phyloP scores from a whole-genome alignment of 2,113 vertebrate species.

The Rousettus leschenaultii region DNA sequence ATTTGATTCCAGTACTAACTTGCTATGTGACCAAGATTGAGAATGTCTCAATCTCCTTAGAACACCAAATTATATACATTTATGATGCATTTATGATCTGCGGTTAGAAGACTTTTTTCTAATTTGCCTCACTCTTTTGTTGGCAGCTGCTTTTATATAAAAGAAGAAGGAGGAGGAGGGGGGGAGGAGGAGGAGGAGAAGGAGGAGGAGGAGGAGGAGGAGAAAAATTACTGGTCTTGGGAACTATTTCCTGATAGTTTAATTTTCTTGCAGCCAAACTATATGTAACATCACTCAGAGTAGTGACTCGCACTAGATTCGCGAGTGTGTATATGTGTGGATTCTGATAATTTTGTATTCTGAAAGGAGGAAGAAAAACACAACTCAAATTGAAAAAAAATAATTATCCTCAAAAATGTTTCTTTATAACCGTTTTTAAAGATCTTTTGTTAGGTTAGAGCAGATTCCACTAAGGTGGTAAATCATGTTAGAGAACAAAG shows the following conservation, averaged over 20 bases:
- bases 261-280: constrained; percentile 73
- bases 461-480: not conserved
- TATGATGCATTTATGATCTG: not conserved
- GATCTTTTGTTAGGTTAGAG: not conserved
- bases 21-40: not conserved
- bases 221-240: constrained; percentile 12
- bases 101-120: constrained; percentile 24
- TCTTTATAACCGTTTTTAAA: constrained; percentile 46
- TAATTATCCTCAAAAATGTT: constrained; percentile 49
- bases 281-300: constrained; percentile 56
- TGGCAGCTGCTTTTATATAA: constrained; percentile 47
- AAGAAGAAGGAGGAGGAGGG: not conserved
- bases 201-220: no score
- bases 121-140: constrained; percentile 49
- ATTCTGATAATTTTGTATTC: constrained; percentile 69
- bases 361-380: constrained; percentile 59
- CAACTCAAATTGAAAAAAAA: constrained; percentile 56
- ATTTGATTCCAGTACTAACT: not conserved
- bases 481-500: not conserved
- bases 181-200: no score
- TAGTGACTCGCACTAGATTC: constrained; percentile 66
- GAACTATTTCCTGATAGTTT: constrained; percentile 56
- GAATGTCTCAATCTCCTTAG: not conserved
- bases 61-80: not conserved
- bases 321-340: constrained; percentile 70